Base-by-base conservation (phyloP, 1,140 invertebrate genomes). In the Aphidius gifuensis region DNA sequence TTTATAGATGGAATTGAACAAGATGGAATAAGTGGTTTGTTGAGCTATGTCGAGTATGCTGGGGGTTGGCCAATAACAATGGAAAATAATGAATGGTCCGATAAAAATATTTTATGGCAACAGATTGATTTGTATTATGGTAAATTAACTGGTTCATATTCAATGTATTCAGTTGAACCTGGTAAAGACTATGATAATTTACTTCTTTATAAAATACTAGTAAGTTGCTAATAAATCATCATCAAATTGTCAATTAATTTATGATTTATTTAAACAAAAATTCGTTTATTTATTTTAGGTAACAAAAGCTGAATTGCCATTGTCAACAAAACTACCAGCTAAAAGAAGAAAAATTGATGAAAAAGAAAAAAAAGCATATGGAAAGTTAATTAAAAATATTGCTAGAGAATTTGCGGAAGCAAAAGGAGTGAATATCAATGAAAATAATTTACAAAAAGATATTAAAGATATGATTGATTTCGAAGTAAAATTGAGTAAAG, bases 11-110 rank as follows among this genome's bases (percentile, higher is more conserved):
- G 7, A 3, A 62, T 61, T 6, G 61, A 68, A 40, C 57, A 16
- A 11, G 50, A 44, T 60, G 66, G 66, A 3, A 44, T 72, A 5
- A 66, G 64, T 2, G 65, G 67, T 7, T 9, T 73, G 6, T 6
- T 68, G 43, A 58, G 61, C 6, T 66, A 68, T 8, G 1, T 72
- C 9, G 54, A 65, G 55, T 62, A 64, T 54, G 63, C 65, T 42
- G 72, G 72, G 39, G 72, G 72, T 11, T 74, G 72, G 72, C 72
- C 72, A 5, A 60, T 74, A 46, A 67, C 65, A 54, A 70, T 72
- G 66, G 64, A 66, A 9, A 40, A 57, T 4, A 66, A 62, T 0
- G 68, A 72, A 56, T 73, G 72, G 72, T 60, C 68, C 5, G 61
- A 47, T 2, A 11, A 53, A 0, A 59, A 64, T 5, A 62, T 70